Evolutionary conservation across 2,113 vertebrate genomes (phyloP).

Genomic region (Hydropotes inermis): DNA sequence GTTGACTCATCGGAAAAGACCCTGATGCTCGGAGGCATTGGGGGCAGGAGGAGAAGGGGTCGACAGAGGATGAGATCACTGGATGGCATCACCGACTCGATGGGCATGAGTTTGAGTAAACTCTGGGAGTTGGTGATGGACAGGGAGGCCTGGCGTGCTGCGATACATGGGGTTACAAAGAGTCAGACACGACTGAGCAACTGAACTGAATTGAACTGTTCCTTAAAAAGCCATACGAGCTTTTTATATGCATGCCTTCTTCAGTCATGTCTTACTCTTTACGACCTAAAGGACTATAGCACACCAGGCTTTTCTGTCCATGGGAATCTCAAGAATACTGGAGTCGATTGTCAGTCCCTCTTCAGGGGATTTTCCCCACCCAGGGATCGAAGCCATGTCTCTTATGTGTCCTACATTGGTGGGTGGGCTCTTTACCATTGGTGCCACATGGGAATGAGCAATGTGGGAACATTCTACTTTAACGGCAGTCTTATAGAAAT

Average conservation of each 20-base stretch:
- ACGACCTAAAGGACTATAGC: neutral
- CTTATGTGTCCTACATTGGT: neutral
- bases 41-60: too few species aligned
- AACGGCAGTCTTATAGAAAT: neutral
- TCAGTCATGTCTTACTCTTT: neutral
- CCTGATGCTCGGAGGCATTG: too few species aligned
- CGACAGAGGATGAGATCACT: too few species aligned
- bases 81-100: too few species aligned
- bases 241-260: neutral
- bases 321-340: neutral
- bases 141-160: too few species aligned
- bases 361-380: neutral
- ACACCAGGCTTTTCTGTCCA: neutral
- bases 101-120: too few species aligned
- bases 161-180: too few species aligned
- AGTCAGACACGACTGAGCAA: too few species aligned
- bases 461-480: neutral
- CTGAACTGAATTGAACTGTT: neutral
- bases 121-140: too few species aligned
- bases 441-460: neutral
- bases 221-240: neutral
- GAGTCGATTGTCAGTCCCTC: neutral
- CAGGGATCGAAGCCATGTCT: neutral
- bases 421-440: neutral
- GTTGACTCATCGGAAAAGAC: too few species aligned